Percentiles rank a stretch among this genome's conserved stretches.
Conservation (phyloP, 2,797 vertebrate species). For the Coendou prehensilis region DNA sequence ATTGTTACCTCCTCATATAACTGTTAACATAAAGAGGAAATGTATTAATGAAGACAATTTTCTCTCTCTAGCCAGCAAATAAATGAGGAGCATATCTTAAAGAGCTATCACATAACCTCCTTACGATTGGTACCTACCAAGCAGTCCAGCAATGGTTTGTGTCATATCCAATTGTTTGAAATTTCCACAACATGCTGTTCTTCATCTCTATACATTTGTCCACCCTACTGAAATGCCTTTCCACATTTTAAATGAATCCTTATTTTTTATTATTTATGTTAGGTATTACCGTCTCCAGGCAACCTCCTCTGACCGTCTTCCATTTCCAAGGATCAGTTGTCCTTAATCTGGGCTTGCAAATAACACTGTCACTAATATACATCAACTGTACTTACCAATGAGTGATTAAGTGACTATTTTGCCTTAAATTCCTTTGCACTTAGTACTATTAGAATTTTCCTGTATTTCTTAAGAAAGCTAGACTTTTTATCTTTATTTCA, state of each 20-base stretch:
- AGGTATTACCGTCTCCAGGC: background rate
- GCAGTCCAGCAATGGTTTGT: background rate
- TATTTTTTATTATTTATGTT: background rate
- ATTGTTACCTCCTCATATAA: background rate
- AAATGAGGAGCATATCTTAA: background rate
- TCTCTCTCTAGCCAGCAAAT: background rate
- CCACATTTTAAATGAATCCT: background rate
- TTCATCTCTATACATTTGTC: background rate
- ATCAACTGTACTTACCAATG: background rate
- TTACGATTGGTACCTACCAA: background rate
- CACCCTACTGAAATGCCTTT: background rate
- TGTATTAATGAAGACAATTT: background rate
- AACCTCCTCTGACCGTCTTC: background rate
- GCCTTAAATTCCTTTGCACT: background rate
- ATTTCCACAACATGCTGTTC: background rate
- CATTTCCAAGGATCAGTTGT: background rate
- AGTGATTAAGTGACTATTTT: background rate
- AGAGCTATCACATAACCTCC: background rate
- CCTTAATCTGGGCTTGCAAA: background rate
- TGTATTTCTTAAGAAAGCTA: background rate
- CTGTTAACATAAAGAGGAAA: background rate
- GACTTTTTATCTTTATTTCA: slow-evolving; percentile 22
- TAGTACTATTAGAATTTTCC: background rate
- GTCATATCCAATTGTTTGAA: background rate
- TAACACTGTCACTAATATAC: background rate